Evolutionary conservation across 2,888 invertebrate genomes (phyloP), one percentile per base, ranked within the genome.

Genomic region (Harmothoe impar): DNA sequence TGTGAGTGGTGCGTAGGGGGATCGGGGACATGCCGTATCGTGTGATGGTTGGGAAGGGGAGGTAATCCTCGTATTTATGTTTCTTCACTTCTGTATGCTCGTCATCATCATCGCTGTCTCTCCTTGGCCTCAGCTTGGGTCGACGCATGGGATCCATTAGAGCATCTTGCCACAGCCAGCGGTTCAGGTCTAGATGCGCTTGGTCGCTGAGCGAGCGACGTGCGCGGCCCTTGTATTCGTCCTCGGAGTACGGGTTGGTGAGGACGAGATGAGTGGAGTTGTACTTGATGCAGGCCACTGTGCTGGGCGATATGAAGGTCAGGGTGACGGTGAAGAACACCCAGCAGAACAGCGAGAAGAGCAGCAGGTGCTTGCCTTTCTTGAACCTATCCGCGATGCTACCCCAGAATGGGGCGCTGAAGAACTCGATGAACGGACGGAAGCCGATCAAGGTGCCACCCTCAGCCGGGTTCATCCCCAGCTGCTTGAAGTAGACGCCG

Each of bases 401-500:
- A 89, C 99, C 99, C 99, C 99, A 99, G 96, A 99, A 99, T 0
- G 99, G 99, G 0, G 99, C 99, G 90, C 99, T 98, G 90, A 99
- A 96, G 96, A 99, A 99, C 96, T 99, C 99, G 86, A 99, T 98
- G 95, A 99, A 98, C 0, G 99, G 99, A 92, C 99, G 97, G 93
- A 98, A 98, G 43, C 99, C 99, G 94, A 99, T 98, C 25, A 97
- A 94, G 29, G 96, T 94, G 10, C 99, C 99, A 95, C 98, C 98
- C 96, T 99, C 99, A 29, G 98, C 98, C 0, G 99, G 98, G 96
- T 99, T 99, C 99, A 99, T 99, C 91, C 99, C 99, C 97, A 99
- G 98, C 96, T 99, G 99, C 96, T 99, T 99, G 97, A 99, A 99
- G 96, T 99, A 99, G 84, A 99, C 98, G 62, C 99, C 99, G 98